Evolutionary conservation across 2,113 vertebrate genomes (phyloP).

Genomic region (Bufo bufo): DNA sequence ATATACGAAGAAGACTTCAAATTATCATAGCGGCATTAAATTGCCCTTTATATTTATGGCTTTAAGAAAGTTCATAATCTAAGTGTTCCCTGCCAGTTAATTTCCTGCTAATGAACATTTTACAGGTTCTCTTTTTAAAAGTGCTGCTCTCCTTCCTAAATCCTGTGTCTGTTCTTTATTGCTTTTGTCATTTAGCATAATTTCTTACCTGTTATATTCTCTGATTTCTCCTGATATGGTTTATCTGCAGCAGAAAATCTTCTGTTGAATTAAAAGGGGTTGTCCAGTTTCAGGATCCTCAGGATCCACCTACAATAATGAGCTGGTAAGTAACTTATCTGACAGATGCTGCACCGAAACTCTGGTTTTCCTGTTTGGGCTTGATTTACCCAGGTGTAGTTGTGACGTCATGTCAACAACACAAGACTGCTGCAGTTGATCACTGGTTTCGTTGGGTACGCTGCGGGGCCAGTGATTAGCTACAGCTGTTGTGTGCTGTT

Average conservation of each 20-base stretch:
- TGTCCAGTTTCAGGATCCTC: neutral
- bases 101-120: slow-evolving; percentile 74
- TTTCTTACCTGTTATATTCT: neutral
- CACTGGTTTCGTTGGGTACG: too few relatives aligned
- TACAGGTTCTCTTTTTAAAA: slow-evolving; percentile 68
- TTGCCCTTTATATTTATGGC: slow-evolving; percentile 79
- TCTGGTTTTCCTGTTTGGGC: too few relatives aligned
- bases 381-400: too few relatives aligned
- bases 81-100: slow-evolving; percentile 74
- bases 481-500: too few relatives aligned
- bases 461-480: too few relatives aligned
- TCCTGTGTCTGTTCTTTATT: slow-evolving; percentile 61
- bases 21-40: slow-evolving; percentile 79
- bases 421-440: too few relatives aligned
- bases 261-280: neutral
- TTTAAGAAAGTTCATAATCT: slow-evolving; percentile 78
- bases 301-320: neutral
- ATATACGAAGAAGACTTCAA: slow-evolving; percentile 81
- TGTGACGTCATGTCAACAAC: too few relatives aligned
- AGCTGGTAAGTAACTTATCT: neutral
- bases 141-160: slow-evolving; percentile 73
- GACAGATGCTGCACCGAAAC: too few relatives aligned
- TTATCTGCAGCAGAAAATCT: neutral
- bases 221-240: neutral
- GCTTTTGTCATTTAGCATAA: slow-evolving; percentile 37